These are phyloP conservation scores for Fukomys damarensis DNA, from an alignment of 2,113 vertebrate species.

Conservation along the genomic window DNA sequence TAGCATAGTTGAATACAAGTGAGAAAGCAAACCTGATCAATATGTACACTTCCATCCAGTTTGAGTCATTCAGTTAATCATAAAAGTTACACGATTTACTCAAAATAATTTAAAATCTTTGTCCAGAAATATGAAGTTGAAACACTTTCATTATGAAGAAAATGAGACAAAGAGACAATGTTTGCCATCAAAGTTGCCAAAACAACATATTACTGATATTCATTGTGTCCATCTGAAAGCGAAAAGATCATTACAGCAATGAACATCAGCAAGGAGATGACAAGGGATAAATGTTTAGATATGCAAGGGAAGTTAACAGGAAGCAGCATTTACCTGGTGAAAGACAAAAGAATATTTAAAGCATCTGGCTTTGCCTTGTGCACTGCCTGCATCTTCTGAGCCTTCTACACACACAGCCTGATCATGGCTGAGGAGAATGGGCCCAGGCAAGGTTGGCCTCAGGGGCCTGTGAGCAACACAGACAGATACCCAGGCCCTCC, in stretches of 20 bases:
- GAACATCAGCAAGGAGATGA: background rate
- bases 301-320: background rate
- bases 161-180: constrained; percentile 8
- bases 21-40: background rate
- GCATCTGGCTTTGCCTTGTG: background rate
- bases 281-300: background rate
- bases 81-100: background rate
- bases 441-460: background rate
- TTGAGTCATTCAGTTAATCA: background rate
- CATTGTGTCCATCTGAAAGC: background rate
- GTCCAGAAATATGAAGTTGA: background rate
- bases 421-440: background rate
- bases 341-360: background rate
- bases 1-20: background rate
- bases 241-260: background rate
- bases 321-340: background rate
- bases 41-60: background rate
- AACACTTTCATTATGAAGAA: background rate
- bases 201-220: background rate
- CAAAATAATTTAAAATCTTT: background rate
- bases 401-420: background rate
- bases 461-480: background rate
- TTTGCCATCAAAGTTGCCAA: constrained; percentile 21
- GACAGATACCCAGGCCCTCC: fast-evolving
- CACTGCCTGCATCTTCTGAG: too few species aligned